phyloP scores from a whole-genome alignment of 2,797 vertebrate genomes.

The Dromococcyx pavoninus region DNA sequence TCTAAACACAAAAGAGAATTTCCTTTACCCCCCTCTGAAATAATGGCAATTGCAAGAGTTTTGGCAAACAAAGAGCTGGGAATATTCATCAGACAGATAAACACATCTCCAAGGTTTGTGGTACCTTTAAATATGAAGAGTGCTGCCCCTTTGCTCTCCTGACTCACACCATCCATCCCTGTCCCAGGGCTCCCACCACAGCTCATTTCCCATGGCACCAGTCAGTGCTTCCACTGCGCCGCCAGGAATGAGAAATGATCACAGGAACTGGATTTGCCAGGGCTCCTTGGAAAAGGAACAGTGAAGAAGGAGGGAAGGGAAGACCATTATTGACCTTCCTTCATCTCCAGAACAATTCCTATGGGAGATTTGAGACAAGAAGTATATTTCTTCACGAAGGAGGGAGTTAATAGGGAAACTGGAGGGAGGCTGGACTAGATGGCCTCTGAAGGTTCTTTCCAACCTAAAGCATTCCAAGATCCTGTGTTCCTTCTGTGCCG shows the following conservation, averaged over 20 bases:
- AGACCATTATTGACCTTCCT: background rate
- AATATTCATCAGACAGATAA: background rate
- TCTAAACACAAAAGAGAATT: background rate
- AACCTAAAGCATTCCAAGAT: too few relatives aligned
- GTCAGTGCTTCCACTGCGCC: constrained; percentile 40
- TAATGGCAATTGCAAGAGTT: background rate
- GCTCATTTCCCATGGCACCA: constrained; percentile 35
- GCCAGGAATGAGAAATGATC: constrained; percentile 64
- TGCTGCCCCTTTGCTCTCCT: background rate
- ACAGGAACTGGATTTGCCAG: constrained; percentile 63
- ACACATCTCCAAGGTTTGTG: background rate
- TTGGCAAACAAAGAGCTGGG: background rate
- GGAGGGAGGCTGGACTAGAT: background rate
- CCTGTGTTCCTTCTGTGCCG: background rate
- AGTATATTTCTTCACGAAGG: background rate
- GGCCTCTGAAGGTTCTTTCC: too few relatives aligned
- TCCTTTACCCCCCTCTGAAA: background rate
- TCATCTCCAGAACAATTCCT: background rate
- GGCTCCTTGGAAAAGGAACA: background rate
- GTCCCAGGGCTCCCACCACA: background rate
- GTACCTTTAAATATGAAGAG: background rate
- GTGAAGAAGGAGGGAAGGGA: constrained; percentile 3
- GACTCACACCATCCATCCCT: background rate
- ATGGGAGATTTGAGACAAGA: background rate
- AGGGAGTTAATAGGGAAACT: background rate